Evolutionary conservation across 2,113 vertebrate genomes (phyloP).

Genomic region (Speoplatyrhinus poulsoni): DNA sequence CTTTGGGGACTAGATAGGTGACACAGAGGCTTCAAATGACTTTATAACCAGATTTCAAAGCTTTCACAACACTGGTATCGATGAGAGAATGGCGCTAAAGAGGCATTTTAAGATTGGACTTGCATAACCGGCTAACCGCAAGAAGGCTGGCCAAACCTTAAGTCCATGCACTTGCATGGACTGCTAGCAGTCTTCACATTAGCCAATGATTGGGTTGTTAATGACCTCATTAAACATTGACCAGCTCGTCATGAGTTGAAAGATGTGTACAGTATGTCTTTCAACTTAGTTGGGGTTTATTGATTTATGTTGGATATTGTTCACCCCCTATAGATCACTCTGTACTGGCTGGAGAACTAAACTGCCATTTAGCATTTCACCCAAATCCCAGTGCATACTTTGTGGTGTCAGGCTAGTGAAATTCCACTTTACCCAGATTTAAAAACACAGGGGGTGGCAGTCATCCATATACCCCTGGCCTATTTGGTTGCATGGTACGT

Average conservation of each 20-base stretch:
- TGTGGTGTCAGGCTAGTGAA: no score
- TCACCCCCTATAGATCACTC: no score
- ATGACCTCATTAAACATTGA: neutral
- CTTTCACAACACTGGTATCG: constrained; percentile 51
- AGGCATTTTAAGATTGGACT: constrained; percentile 44
- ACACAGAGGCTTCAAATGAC: constrained; percentile 42
- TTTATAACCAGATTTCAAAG: constrained; percentile 60
- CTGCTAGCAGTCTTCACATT: constrained; percentile 12
- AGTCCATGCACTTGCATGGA: constrained; percentile 12
- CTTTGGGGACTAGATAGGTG: constrained; percentile 31
- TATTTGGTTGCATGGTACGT: no score
- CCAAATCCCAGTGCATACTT: no score
- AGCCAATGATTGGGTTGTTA: constrained; percentile 1
- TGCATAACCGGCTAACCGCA: constrained; percentile 39
- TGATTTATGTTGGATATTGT: no score
- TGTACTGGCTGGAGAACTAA: no score
- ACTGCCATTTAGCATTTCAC: no score
- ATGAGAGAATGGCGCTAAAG: constrained; percentile 37
- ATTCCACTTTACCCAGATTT: no score
- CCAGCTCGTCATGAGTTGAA: neutral
- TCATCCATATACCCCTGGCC: no score
- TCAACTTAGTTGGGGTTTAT: no score
- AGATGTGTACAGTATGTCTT: no score
- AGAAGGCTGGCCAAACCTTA: constrained; percentile 9
- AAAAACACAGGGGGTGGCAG: no score